phyloP scores from a whole-genome alignment of 2,888 invertebrate species.

The Drosophila ochracea region DNA sequence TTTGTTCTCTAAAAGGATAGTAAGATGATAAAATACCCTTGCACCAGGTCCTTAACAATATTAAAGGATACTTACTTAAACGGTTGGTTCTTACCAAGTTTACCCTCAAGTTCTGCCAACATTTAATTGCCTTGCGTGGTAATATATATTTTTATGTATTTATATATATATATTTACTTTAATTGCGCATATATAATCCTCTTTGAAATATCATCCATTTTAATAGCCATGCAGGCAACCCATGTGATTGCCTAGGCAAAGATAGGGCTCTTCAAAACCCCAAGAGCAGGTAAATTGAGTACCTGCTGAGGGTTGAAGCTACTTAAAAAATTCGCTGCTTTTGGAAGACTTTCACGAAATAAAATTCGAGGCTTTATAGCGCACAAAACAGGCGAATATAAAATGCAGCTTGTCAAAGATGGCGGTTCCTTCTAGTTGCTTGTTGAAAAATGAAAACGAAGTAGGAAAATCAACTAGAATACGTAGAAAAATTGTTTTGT shows the following conservation, averaged over 20 bases:
- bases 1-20: neutral
- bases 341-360: neutral
- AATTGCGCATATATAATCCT: conserved; percentile 17
- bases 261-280: neutral
- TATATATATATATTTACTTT: neutral
- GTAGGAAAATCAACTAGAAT: conserved; percentile 1
- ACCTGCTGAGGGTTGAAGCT: conserved; percentile 1
- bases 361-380: neutral
- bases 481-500: conserved; percentile 3
- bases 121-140: neutral
- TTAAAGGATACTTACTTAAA: neutral
- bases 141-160: neutral
- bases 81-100: neutral
- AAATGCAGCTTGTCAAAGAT: neutral
- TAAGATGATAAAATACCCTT: neutral
- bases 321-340: neutral
- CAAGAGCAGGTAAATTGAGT: neutral
- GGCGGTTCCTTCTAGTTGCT: neutral
- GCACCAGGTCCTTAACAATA: neutral
- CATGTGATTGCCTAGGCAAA: neutral
- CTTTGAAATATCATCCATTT: conserved; percentile 2
- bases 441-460: neutral
- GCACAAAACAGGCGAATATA: neutral
- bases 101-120: neutral
- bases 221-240: neutral